phyloP scores from a whole-genome alignment of 1,140 invertebrate genomes.

The Pseudomyrmex pallidus region DNA sequence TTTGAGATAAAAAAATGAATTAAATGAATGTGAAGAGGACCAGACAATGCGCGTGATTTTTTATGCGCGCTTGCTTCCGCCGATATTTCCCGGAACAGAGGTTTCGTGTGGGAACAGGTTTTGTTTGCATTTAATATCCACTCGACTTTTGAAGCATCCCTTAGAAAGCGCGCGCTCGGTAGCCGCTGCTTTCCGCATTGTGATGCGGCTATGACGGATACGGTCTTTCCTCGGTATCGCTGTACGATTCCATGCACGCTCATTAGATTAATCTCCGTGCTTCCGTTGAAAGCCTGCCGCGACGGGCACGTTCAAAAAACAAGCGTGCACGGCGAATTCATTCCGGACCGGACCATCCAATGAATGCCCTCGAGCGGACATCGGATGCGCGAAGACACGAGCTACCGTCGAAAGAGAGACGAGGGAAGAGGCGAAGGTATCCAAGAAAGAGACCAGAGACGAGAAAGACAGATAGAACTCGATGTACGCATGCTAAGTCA shows the following conservation, averaged over 20 bases:
- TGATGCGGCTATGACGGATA: slow-evolving; percentile 49
- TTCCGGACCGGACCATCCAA: slow-evolving; percentile 59
- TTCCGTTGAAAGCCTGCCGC: slow-evolving; percentile 54
- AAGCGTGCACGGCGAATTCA: slow-evolving; percentile 55
- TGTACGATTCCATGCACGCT: slow-evolving; percentile 60
- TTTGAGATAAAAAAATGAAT: slow-evolving; percentile 33
- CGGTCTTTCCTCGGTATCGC: slow-evolving; percentile 43
- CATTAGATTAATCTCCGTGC: slow-evolving; percentile 59
- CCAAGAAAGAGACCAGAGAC: slow-evolving; percentile 59
- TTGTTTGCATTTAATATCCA: slow-evolving; percentile 50
- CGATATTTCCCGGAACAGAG: slow-evolving; percentile 15
- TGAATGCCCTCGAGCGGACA: slow-evolving; percentile 64
- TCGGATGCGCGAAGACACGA: slow-evolving; percentile 59
- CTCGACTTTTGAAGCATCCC: slow-evolving; percentile 46
- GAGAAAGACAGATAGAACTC: slow-evolving; percentile 42
- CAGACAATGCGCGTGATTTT: slow-evolving; percentile 19
- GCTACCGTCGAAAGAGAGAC: slow-evolving; percentile 65
- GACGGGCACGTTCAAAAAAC: slow-evolving; percentile 60
- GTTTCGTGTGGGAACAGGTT: slow-evolving; percentile 20
- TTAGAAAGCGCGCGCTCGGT: slow-evolving; percentile 37
- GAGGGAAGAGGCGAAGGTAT: slow-evolving; percentile 30
- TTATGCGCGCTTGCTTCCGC: neutral
- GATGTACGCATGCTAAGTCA: slow-evolving; percentile 57
- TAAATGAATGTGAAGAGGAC: slow-evolving; percentile 27
- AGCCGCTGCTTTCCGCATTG: slow-evolving; percentile 41